Evolutionary conservation across 35 echinoderm and acorn worm species (phyloP), one percentile per base, ranked within the genome.

Genomic region (Lytechinus variegatus): DNA sequence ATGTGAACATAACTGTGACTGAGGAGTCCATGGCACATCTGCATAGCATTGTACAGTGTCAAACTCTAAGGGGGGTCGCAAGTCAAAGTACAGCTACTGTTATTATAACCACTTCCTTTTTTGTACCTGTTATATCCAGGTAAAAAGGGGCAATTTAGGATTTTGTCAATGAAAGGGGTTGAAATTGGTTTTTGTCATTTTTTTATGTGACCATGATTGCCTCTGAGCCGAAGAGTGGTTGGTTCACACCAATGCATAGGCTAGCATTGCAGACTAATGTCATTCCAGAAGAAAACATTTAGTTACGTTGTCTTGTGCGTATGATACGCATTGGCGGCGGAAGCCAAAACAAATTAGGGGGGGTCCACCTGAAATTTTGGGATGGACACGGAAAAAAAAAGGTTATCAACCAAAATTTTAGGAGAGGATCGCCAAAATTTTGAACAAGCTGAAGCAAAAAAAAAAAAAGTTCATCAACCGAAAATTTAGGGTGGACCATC

Each of bases 21-120:
- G n/a, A 79, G 19, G 66, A 24, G 66, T 58, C 66, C 66, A 79
- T 79, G 19, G 21, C 66, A 44, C 33, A 44, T 44, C 0, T 44
- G 33, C 33, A 44, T 44, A 44, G 33, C 3, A n/a, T 16, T 16
- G 14, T 9, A 58, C 66, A 79, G 66, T 79, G 66, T 79, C 66
- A 79, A 79, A 79, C 66, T 24, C 19, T 79, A 24, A 6, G 19
- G 66, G 66, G 66, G 66, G 66, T 79, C 19, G 66, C 16, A 24
- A 79, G 66, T 79, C 66, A 79, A 79, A 79, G 66, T 79, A 79
- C 66, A 79, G 66, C n/a, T 79, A 79, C 66, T 79, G 66, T 79
- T 79, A 21, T 79, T 79, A 79, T 79, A 79, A 79, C 66, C 66
- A 79, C 66, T 79, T 79, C 66, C 66, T 79, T 79, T n/a, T 79